phyloP scores from a whole-genome alignment of 2,113 vertebrate genomes.

The Lophochroa leadbeateri region DNA sequence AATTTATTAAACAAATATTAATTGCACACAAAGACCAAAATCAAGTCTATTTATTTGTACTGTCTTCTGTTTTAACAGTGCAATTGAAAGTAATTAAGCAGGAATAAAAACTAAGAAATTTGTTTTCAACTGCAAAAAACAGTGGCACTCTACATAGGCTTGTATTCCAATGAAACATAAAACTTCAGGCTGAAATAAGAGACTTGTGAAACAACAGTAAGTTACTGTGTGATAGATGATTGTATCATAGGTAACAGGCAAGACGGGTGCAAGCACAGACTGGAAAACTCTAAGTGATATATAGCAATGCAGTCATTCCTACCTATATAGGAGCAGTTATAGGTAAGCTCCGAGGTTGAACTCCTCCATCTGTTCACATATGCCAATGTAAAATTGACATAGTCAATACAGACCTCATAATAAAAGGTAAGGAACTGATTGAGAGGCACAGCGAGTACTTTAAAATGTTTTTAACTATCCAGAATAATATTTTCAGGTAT shows the following conservation, averaged over 20 bases:
- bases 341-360: not conserved
- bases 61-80: not conserved
- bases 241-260: not conserved
- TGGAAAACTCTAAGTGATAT: not conserved
- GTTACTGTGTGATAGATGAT: not conserved
- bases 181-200: not conserved
- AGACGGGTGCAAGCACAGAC: not conserved
- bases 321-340: fast-evolving
- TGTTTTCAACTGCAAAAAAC: not conserved
- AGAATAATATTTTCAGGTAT: not conserved
- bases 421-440: not conserved
- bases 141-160: not conserved
- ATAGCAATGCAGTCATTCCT: not conserved
- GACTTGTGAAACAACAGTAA: not conserved
- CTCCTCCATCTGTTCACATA: fast-evolving
- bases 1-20: not conserved
- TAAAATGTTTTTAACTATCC: not conserved
- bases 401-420: not conserved
- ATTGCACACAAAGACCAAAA: not conserved
- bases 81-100: not conserved
- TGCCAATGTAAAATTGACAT: not conserved
- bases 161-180: not conserved
- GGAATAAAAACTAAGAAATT: not conserved
- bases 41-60: not conserved
- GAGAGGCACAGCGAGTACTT: not conserved